Evolutionary conservation across 1,140 invertebrate species (phyloP), one percentile per base, ranked within the genome.

Genomic region (Procambarus virginalis): DNA sequence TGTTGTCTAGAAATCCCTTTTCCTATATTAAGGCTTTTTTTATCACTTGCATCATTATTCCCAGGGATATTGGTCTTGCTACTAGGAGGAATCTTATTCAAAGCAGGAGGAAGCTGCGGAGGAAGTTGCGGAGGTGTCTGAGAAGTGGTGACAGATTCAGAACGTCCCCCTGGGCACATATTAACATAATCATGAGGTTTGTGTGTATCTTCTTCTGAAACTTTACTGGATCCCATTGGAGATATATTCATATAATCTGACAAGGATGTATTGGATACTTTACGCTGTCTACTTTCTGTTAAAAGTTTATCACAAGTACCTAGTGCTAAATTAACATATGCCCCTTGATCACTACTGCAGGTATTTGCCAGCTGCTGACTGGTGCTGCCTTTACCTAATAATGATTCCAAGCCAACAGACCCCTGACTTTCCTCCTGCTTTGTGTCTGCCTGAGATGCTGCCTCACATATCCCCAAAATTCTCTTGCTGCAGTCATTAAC

Each of bases 121-220:
- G 58, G 34, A 84, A 46, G 75, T 17, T 84, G 80, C 10, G 87
- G 48, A 48, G 88, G 22, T 46, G 64, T 58, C 22, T 70, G 60
- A 49, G 83, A 86, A 48, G 77, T 45, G n/a, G 22, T 22, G 17
- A 82, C 49, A 45, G 60, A 51, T n/a, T 85, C 64, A 3, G 81
- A 70, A 78, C 76, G 88, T 34, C 89, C 78, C 22, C 89, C 89
- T 34, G 89, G 89, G 70, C 89, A 90, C 89, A 90, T 85, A 68
- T 90, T 90, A 17, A 90, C 78, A 81, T 90, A 90, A 12, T 90
- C 89, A 45, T 73, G 75, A 10, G 88, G 64, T 68, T 89, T 81
- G 2, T 73, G 76, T 51, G 75, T 22, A 12, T 90, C 83, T 75
- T 58, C 70, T 51, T 89, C 87, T 22, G 73, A 51, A 58, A 60